Evolutionary conservation across 1,140 invertebrate species (phyloP), one percentile per base, ranked within the genome.

Genomic region (Bombus consobrinus): DNA sequence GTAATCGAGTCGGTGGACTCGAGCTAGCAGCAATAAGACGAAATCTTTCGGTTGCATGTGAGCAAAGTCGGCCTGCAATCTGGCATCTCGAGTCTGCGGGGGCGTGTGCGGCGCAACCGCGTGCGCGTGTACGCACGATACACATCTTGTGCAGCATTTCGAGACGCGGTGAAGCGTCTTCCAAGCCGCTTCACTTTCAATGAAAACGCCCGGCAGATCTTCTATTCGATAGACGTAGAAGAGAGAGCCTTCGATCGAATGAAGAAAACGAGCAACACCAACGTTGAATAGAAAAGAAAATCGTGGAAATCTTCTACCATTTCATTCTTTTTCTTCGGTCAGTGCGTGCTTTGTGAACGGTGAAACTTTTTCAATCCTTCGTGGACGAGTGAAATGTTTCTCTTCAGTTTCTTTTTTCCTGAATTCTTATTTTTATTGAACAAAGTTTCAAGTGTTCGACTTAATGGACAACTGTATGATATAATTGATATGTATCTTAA

Each of bases 61-160:
- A 72, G 80, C 80, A 78, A 83, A 83, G 89, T 86, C 86, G 68
- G 82, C 74, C 32, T 66, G 81, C 86, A 92, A 93, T 93, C 92
- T 89, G 72, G 32, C 81, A 93, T 91, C 91, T 86, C 66, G 73
- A 68, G 41, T 62, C 13, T 72, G 91, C 89, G 92, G 91, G 88
- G 92, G 92, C 93, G 92, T 93, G 85, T 83, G 47, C 78, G 88
- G 89, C 87, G 88, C 89, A 91, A 92, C 89, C 86, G 85, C 86
- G 76, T 81, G 83, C 82, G 87, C 86, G 85, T 80, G 82, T 81
- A 87, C 75, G 83, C 80, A 66, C 88, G 81, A 88, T 90, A 91
- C 90, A 88, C 88, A 92, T 92, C 90, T 91, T 71, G 79, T 85
- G 37, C 82, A 79, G 78, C 64, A 86, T 87, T 85, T 87, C 88